Evolutionary conservation across 92 coral and sea anemone genomes (phyloP), one percentile per base, ranked within the genome.

Genomic region (Porites cylindrica): DNA sequence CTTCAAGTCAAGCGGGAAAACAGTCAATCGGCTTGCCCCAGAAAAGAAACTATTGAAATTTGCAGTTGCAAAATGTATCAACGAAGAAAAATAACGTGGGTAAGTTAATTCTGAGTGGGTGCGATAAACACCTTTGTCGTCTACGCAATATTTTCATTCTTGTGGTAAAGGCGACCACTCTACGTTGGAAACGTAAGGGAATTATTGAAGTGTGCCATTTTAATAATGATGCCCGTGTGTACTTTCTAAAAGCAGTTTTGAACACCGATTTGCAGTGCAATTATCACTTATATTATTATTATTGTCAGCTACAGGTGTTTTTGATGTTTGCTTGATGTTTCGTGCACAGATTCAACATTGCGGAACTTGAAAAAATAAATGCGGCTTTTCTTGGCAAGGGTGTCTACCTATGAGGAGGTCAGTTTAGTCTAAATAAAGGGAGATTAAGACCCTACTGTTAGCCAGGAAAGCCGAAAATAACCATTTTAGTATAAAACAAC

Each of bases 341-440:
- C 78, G 78, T 75, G 64, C 78, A 21, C 11, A 10, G 51, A 63
- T 53, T 52, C 7, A 19, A 20, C 23, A 12, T 51, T 52, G 53
- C 78, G 78, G 78, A 74, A 74, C 32, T 29, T 29, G 32, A 29
- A 4, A 53, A 4, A 16, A 24, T 16, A 9, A 2, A 1, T 51
- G 78, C 63, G 78, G 38, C 64, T 52, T 52, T 18, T 3, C 64
- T 19, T 52, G 38, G 21, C 60, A 20, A 18, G 47, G 13, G 54
- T 75, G 54, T 51, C 43, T 51, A 63, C 29, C 78, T 63, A 19
- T 17, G 78, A 38, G 78, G 64, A 75, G 78, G 78, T 75, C 1
- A 16, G 61, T 75, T 75, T 56, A 53, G 19, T 19, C 6, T 52
- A 20, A 13, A 17, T 24, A 50, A 14, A 20, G 51, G 78, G 63